These are phyloP conservation scores for Parazoanthus swiftii DNA, from an alignment of 92 coral and sea anemone genomes.

Conservation along the genomic window DNA sequence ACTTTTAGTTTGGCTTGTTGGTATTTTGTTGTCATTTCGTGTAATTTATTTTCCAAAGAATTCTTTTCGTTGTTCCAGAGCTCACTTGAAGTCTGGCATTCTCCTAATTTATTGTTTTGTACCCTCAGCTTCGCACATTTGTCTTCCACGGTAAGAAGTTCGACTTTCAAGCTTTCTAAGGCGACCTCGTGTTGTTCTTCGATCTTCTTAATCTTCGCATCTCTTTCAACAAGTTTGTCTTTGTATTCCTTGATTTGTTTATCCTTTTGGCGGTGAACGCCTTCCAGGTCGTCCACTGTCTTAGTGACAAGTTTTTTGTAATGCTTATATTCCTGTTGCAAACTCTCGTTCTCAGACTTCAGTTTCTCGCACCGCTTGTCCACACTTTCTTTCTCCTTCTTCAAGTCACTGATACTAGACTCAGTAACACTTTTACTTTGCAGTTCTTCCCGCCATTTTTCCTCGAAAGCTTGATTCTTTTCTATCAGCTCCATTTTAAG, in stretches of 20 bases:
- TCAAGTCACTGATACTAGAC: neutral
- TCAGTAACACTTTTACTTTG: neutral
- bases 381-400: conserved; percentile 30
- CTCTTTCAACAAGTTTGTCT: conserved; percentile 23
- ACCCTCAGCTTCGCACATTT: conserved; percentile 57
- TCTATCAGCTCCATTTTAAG: conserved; percentile 38
- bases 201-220: conserved; percentile 40
- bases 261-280: conserved; percentile 14
- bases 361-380: conserved; percentile 17
- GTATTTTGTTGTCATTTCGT: conserved; percentile 53
- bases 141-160: conserved; percentile 59
- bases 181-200: conserved; percentile 54
- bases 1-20: conserved; percentile 44
- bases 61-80: conserved; percentile 44
- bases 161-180: conserved; percentile 63
- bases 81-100: conserved; percentile 1
- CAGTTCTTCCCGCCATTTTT: conserved; percentile 7
- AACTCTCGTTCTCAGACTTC: neutral
- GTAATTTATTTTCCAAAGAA: conserved; percentile 42
- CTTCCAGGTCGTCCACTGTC: conserved; percentile 48
- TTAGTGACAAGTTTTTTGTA: conserved; percentile 33
- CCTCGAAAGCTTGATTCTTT: conserved; percentile 12
- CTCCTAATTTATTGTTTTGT: conserved; percentile 49
- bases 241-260: conserved; percentile 34
- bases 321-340: conserved; percentile 35